Base-by-base conservation (phyloP, 1,140 invertebrate genomes). In the Atta cephalotes region DNA sequence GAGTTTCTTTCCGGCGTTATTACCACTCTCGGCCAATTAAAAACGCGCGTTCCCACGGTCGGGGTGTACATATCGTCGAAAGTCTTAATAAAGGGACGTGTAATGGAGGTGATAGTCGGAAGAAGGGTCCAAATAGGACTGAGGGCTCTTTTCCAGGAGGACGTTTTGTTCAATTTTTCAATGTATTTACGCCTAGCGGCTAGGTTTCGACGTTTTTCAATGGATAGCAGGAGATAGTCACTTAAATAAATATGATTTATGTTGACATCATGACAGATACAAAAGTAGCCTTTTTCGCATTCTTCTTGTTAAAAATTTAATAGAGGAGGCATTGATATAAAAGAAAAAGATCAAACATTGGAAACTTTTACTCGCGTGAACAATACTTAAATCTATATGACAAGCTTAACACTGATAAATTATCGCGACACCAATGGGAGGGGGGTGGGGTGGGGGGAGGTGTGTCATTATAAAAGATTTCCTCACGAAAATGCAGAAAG, bases 1-100 rank as follows among this genome's bases (percentile, higher is more conserved):
- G 70, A 84, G 80, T 84, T 84, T 84, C 80, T 84, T 84, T 84
- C 70, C 70, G 80, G 56, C 80, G 80, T 84, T 84, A 84, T 49
- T 84, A 45, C 68, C 70, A 74, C 80, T 84, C 80, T 62, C 56
- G 39, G 80, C 68, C 80, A 84, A 84, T 84, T 84, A 84, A 84
- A 84, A 84, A 60, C 80, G 56, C 39, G 25, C 70, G 68, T 84
- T 84, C 80, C 56, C 80, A 84, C 80, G 80, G 12, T 74, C 56
- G 56, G 79, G 56, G 80, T 49, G 70, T 56, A 60, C 39, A 25
- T 80, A 84, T 74, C 16, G 79, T 53, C 65, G 28, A 81, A 81
- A 71, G 79, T 71, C 65, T 81, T 81, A 81, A 81, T 81, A 81
- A 58, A 51, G 79, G 51, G 21, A 72, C 53, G 58, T 58, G 68